Conservation (phyloP, 1,140 invertebrate species). For the Psix sp. region DNA sequence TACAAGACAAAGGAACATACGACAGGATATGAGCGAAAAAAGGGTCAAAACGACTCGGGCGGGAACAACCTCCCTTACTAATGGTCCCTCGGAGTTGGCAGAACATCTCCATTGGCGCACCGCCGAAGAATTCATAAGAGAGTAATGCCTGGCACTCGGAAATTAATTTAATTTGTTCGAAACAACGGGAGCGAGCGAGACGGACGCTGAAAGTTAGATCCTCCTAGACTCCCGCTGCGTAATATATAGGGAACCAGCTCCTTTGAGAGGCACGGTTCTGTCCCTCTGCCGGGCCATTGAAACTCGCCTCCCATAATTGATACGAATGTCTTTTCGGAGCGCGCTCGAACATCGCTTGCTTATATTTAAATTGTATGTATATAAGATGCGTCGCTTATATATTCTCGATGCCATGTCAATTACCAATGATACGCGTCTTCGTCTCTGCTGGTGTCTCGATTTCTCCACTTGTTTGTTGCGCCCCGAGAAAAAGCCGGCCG, state of each 20-base stretch:
- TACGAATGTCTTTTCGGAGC: constrained; percentile 74
- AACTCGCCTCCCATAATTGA: constrained; percentile 74
- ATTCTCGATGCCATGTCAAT: constrained; percentile 63
- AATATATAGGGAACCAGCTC: constrained; percentile 62
- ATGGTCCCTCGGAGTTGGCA: constrained; percentile 45
- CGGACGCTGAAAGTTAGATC: constrained; percentile 34
- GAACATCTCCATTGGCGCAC: constrained; percentile 64
- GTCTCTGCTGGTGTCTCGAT: constrained; percentile 56
- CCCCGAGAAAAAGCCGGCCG: constrained; percentile 19
- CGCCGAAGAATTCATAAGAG: constrained; percentile 64
- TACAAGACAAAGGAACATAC: constrained; percentile 55
- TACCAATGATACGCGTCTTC: constrained; percentile 60
- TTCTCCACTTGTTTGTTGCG: constrained; percentile 50
- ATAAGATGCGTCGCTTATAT: constrained; percentile 61
- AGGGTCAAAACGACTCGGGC: constrained; percentile 29
- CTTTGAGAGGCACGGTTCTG: constrained; percentile 63
- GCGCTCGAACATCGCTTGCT: constrained; percentile 59
- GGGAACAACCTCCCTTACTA: constrained; percentile 56
- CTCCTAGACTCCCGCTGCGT: constrained; percentile 59
- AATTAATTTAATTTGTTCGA: constrained; percentile 70
- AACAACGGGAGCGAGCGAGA: constrained; percentile 49
- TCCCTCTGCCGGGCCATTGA: constrained; percentile 60
- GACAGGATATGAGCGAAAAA: constrained; percentile 55
- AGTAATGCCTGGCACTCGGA: constrained; percentile 63
- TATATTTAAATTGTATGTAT: constrained; percentile 64